These are phyloP conservation scores for Aplochiton taeniatus DNA, from an alignment of 2,797 vertebrate species.

Conservation along the genomic window DNA sequence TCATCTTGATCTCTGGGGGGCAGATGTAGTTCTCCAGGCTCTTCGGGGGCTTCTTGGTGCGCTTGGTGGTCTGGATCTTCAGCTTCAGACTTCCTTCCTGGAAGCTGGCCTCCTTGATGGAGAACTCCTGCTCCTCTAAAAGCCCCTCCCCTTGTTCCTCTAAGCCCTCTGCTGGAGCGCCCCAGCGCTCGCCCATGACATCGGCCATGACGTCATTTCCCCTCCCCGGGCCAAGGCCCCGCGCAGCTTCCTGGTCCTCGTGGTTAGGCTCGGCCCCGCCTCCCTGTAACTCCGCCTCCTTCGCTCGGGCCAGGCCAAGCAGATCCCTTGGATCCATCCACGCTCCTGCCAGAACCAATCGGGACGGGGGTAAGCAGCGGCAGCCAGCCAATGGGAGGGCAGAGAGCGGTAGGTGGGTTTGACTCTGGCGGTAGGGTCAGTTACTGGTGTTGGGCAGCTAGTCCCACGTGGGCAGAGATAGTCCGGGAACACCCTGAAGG, in stretches of 20 bases:
- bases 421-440: conserved; percentile 51
- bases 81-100: conserved; percentile 96
- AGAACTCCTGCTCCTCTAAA: conserved; percentile 88
- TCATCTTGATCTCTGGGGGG: conserved; percentile 97
- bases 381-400: conserved; percentile 63
- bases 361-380: conserved; percentile 67
- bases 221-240: conserved; percentile 46
- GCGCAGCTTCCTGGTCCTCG: conserved; percentile 63
- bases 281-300: conserved; percentile 80
- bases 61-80: conserved; percentile 98
- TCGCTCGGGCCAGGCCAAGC: conserved; percentile 83
- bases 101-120: conserved; percentile 99
- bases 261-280: conserved; percentile 80
- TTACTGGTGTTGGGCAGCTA: conserved; percentile 67
- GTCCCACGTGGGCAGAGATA: conserved; percentile 71
- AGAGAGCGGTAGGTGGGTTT: conserved; percentile 47
- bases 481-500: conserved; percentile 77
- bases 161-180: conserved; percentile 75
- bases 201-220: conserved; percentile 64
- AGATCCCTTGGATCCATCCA: conserved; percentile 95
- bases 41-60: conserved; percentile 97
- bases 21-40: conserved; percentile 99
- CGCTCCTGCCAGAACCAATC: conserved; percentile 72
- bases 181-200: conserved; percentile 64
- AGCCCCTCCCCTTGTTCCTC: conserved; percentile 58